Evolutionary conservation across 2,888 invertebrate species (phyloP), one percentile per base, ranked within the genome.

Genomic region (Gisinianus flammeolus): DNA sequence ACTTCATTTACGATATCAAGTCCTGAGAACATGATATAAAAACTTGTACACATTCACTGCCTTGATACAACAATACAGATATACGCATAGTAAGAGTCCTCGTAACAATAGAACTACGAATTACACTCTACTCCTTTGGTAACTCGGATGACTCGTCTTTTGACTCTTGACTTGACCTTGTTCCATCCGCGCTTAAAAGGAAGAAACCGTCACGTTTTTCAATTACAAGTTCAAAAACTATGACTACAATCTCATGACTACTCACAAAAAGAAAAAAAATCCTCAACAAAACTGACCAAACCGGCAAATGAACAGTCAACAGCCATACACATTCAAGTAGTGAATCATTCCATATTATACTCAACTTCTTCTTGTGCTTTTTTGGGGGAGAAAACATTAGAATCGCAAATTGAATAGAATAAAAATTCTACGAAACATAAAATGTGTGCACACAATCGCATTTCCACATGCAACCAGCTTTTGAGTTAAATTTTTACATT

Each of bases 161-260:
- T 19, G 24, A 70, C 70, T 76, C 62, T 69, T 69, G 67, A 73
- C 78, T 78, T 78, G 78, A 78, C 78, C 78, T 78, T 78, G 70
- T 67, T 58, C 64, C 68, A 68, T 26, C 30, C 22, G 31, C 31
- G 54, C 77, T 68, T 71, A 77, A 78, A 77, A 79, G 75, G 77
- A 79, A 74, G 76, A 78, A 75, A 79, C 67, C 75, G 69, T 79
- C 77, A 79, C 77, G 77, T 75, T 79, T 79, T 71, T 67, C 56
- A 62, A 62, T 62, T 62, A 26, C 28, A 62, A 26, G 44, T 44
- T 44, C 44, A 44, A 19, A 4, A 44, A 44, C 44, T 35, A 35
- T 35, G 35, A 35, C 35, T 35, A 35, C 35, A n/a, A n/a, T 35
- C 35, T 35, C 12, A 35, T 12, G 5, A 24, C 62, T 6, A 62